These are phyloP conservation scores for Microcaecilia unicolor DNA, from an alignment of 2,797 vertebrate species.

Conservation along the genomic window DNA sequence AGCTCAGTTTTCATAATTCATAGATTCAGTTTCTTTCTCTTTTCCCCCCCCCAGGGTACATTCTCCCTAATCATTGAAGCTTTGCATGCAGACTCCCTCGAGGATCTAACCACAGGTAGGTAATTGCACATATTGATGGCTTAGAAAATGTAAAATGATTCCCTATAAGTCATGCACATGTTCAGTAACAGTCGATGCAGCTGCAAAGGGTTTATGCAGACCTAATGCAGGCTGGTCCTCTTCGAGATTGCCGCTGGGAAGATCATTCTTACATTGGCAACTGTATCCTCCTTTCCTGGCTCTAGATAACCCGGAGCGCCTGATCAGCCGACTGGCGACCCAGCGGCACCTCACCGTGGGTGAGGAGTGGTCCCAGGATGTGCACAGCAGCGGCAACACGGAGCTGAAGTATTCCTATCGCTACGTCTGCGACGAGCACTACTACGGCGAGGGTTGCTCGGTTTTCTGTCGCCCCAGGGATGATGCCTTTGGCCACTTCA, in stretches of 20 bases:
- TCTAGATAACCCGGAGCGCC: constrained; percentile 86
- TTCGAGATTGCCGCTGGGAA: background rate
- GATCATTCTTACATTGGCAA: background rate
- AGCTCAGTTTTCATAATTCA: constrained; percentile 4
- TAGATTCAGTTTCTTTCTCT: constrained; percentile 31
- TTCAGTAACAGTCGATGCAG: too few species aligned
- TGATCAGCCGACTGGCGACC: constrained; percentile 87
- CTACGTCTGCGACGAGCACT: constrained; percentile 89
- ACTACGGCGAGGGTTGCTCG: constrained; percentile 92
- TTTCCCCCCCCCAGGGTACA: constrained; percentile 82
- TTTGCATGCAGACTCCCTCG: constrained; percentile 82
- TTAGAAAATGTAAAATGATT: too few species aligned
- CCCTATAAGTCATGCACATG: too few species aligned
- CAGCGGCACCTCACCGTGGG: constrained; percentile 89
- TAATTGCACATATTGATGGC: too few species aligned
- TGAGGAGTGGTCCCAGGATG: constrained; percentile 90
- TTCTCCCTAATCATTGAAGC: constrained; percentile 98
- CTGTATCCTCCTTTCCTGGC: constrained; percentile 3
- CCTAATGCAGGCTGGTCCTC: too few species aligned
- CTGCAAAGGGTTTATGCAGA: too few species aligned
- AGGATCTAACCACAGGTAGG: constrained; percentile 91
- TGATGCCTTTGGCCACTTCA: constrained; percentile 94
- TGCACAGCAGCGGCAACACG: constrained; percentile 73
- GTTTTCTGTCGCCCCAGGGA: constrained; percentile 92
- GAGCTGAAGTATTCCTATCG: constrained; percentile 94